These are phyloP conservation scores for Poeciliopsis turneri DNA, from an alignment of 2,797 vertebrate species.

Conservation along the genomic window DNA sequence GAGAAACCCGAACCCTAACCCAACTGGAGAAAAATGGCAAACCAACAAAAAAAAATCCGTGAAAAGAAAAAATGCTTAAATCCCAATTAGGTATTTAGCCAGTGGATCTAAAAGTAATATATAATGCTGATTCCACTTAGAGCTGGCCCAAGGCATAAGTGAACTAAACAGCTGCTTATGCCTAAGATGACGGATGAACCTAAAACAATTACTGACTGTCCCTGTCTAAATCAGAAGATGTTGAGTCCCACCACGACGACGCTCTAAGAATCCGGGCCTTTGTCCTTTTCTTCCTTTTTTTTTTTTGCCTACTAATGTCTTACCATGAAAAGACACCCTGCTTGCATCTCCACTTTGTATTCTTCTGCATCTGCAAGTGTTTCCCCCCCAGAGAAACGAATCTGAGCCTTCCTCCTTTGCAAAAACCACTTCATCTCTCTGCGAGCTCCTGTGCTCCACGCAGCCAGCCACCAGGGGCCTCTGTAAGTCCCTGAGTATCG, in stretches of 20 bases:
- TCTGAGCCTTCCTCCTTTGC: constrained; percentile 17
- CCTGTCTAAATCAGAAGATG: neutral
- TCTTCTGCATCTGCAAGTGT: constrained; percentile 10
- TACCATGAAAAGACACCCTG: neutral
- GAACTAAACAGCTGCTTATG: too few species aligned
- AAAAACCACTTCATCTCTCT: constrained; percentile 50
- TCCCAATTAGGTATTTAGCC: too few species aligned
- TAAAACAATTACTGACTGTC: neutral
- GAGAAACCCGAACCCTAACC: too few species aligned
- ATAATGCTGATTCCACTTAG: too few species aligned
- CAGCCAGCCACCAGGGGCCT: constrained; percentile 40
- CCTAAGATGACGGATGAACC: neutral
- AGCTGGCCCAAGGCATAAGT: too few species aligned
- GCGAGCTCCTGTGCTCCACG: constrained; percentile 55
- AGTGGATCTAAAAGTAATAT: too few species aligned
- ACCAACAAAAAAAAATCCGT: too few species aligned
- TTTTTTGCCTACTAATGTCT: neutral
- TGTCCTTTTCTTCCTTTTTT: neutral
- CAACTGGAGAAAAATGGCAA: too few species aligned
- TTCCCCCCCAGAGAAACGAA: constrained; percentile 31
- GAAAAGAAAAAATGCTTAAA: too few species aligned
- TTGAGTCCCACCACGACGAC: neutral
- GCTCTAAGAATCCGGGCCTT: neutral
- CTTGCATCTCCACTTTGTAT: neutral
- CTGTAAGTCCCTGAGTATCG: constrained; percentile 41